Conservation (phyloP, 2,888 invertebrate genomes). For the Leptinotarsa rubiginosa region DNA sequence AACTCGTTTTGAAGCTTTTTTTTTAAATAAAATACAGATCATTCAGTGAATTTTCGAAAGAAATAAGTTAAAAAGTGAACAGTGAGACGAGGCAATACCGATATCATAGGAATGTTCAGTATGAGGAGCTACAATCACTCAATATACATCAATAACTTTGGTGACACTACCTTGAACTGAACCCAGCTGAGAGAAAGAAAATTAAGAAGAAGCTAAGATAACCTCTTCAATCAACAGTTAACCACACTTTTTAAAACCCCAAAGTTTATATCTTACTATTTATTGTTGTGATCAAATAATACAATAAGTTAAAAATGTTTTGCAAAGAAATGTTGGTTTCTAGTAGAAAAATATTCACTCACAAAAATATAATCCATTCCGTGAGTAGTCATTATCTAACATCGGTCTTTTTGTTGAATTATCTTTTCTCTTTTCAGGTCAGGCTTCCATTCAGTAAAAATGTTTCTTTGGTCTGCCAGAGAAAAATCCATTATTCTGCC, state of each 20-base stretch:
- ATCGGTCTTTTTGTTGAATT: neutral
- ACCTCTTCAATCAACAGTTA: neutral
- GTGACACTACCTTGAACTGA: no score
- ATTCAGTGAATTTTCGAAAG: no score
- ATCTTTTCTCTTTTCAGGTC: neutral
- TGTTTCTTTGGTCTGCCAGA: conserved; percentile 2
- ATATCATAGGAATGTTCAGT: no score
- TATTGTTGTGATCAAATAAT: neutral
- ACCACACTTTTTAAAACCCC: neutral
- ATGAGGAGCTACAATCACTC: no score
- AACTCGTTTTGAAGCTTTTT: no score
- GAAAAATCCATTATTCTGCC: neutral
- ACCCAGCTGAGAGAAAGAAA: no score
- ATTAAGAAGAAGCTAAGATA: neutral
- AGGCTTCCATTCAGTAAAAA: neutral
- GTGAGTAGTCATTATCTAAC: neutral
- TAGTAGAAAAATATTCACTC: conserved; percentile 1
- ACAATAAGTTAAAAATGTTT: conserved; percentile 1
- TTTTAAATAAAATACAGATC: no score
- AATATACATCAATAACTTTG: no score
- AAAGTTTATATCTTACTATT: neutral
- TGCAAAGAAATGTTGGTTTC: conserved; percentile 9
- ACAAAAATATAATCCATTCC: neutral
- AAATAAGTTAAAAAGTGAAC: no score
- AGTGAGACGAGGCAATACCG: no score